A percentile compares a stretch with the other conserved stretches of the same genome.
These are phyloP conservation scores for Salarias fasciatus DNA, from an alignment of 2,797 vertebrate genomes.

Conservation along the genomic window DNA sequence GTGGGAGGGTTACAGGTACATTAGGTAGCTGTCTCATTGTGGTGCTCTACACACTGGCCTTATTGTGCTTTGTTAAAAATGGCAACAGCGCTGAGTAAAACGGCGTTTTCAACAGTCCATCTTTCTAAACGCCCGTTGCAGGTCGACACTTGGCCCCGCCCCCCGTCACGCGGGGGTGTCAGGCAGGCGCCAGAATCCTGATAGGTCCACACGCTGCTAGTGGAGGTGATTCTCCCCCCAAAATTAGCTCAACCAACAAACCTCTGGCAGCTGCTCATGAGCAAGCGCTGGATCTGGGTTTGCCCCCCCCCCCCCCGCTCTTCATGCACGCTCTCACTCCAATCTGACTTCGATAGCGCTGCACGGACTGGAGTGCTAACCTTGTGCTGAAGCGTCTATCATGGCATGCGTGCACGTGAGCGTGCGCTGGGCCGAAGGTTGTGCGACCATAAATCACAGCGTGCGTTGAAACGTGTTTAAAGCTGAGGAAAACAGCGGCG, in stretches of 20 bases:
- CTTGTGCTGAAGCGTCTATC: slow-evolving; percentile 25
- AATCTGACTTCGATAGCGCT: slow-evolving; percentile 16
- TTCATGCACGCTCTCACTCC: slow-evolving; percentile 16
- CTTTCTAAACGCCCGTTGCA: no score
- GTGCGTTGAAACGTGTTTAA: slow-evolving; percentile 55
- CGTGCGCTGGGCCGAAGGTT: slow-evolving; percentile 57
- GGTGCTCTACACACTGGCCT: slow-evolving; percentile 57
- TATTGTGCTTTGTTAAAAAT: no score
- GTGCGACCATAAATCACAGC: slow-evolving; percentile 60
- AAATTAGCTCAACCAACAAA: slow-evolving; percentile 10
- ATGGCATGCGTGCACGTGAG: slow-evolving; percentile 17
- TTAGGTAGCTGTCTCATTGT: slow-evolving; percentile 63
- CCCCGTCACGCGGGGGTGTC: slow-evolving; percentile 10
- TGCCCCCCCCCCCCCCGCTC: slow-evolving; percentile 16
- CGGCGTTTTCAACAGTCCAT: no score
- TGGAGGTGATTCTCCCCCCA: not conserved
- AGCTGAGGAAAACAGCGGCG: slow-evolving; percentile 72
- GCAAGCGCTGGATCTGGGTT: slow-evolving; percentile 30
- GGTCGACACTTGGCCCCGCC: no score
- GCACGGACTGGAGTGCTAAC: slow-evolving; percentile 1
- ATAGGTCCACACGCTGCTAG: slow-evolving; percentile 31
- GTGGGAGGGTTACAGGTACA: slow-evolving; percentile 17
- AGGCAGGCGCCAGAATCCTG: slow-evolving; percentile 17
- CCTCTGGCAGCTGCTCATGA: slow-evolving; percentile 23
- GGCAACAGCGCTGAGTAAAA: no score